phyloP scores from a whole-genome alignment of 2,888 invertebrate genomes.

The Dilophus febrilis region DNA sequence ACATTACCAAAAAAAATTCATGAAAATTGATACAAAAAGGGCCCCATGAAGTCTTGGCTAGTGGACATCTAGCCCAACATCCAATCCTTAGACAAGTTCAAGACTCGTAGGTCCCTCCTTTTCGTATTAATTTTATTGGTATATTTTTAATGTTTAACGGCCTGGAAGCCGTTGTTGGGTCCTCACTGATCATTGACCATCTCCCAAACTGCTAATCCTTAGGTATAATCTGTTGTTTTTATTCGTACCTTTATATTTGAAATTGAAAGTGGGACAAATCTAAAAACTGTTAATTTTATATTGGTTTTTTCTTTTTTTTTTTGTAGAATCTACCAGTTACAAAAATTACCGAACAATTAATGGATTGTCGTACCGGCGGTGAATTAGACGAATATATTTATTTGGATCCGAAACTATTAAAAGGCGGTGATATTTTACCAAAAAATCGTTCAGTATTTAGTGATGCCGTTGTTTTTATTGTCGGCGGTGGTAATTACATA shows the following conservation, averaged over 20 bases:
- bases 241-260: background rate
- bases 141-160: too few relatives aligned
- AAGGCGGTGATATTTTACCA: slow-evolving; percentile 45
- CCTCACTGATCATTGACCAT: too few relatives aligned
- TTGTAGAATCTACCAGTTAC: slow-evolving; percentile 82
- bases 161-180: too few relatives aligned
- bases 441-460: slow-evolving; percentile 55
- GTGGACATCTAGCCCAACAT: too few relatives aligned
- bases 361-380: slow-evolving; percentile 60
- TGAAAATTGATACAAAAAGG: too few relatives aligned
- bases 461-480: slow-evolving; percentile 79
- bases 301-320: background rate
- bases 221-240: too few relatives aligned
- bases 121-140: too few relatives aligned
- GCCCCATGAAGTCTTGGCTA: too few relatives aligned
- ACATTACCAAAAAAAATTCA: too few relatives aligned
- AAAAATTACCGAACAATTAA: slow-evolving; percentile 74
- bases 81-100: too few relatives aligned
- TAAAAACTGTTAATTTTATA: background rate
- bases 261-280: background rate
- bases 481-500: slow-evolving; percentile 94
- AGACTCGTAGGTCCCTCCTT: too few relatives aligned
- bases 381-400: slow-evolving; percentile 81
- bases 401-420: slow-evolving; percentile 87
- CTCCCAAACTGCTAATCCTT: too few relatives aligned